Evolutionary conservation across 2,888 invertebrate genomes (phyloP), one percentile per base, ranked within the genome.

Genomic region (Augochlorella aurata): DNA sequence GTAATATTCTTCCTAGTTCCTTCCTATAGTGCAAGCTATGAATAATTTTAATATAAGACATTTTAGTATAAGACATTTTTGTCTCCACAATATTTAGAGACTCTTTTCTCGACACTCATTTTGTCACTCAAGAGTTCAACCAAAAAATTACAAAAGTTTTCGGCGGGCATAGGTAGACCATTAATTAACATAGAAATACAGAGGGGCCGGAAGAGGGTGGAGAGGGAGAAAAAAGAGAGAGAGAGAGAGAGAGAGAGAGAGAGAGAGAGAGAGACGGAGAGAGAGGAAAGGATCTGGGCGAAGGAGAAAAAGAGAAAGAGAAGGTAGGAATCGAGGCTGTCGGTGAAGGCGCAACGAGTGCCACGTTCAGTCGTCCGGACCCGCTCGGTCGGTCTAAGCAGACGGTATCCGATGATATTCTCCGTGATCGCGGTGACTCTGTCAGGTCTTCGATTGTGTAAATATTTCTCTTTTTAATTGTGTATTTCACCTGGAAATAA

Each of bases 291-390:
- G 67, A 81, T 63, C 44, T 12, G 47, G 63, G 65, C 63, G 79
- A 71, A 72, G 73, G 78, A 79, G 81, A 54, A 74, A 78, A 80
- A 72, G 78, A 80, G 77, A 79, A 83, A 81, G 87, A 83, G 80
- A 77, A 80, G 86, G 85, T 82, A 82, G 86, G 85, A 84, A 85
- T 85, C 83, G 89, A 83, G 86, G 82, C 76, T 77, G 78, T 77
- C 83, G 84, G 86, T 80, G 83, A 73, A 84, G 81, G 86, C 86
- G 82, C 81, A 84, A 79, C 83, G 89, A 87, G 88, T 85, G 83
- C 84, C 82, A 87, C 90, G 86, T 89, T 91, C 90, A 91, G 90
- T 91, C 89, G 90, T 85, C 86, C 90, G 89, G 89, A 88, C 88
- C 89, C 90, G 89, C 88, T 91, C 90, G 89, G 83, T 88, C 88